Conservation (phyloP, 2,797 vertebrate genomes). For the Lophius americanus region DNA sequence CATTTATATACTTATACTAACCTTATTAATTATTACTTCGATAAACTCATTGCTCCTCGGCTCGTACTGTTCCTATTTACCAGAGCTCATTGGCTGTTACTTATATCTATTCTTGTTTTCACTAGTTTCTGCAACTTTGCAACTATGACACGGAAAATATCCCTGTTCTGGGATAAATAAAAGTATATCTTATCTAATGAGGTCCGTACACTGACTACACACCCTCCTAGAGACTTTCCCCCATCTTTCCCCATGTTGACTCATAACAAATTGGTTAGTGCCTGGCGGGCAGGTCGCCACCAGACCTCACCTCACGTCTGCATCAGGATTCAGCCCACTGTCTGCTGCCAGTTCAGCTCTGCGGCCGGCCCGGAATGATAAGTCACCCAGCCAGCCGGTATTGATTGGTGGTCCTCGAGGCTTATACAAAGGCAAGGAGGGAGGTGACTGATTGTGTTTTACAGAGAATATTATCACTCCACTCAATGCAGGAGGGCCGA, state of each 20-base stretch:
- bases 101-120: too few relatives aligned
- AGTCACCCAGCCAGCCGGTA: conserved; percentile 82
- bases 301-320: conserved; percentile 56
- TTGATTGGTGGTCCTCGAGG: conserved; percentile 82
- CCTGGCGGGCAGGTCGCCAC: conserved; percentile 36
- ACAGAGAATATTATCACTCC: conserved; percentile 87
- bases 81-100: too few relatives aligned
- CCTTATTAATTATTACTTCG: too few relatives aligned
- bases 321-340: conserved; percentile 73
- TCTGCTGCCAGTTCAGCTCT: conserved; percentile 59
- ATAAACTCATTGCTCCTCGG: too few relatives aligned
- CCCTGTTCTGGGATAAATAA: too few relatives aligned
- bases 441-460: conserved; percentile 86
- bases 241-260: conserved; percentile 19
- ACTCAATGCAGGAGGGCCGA: conserved; percentile 69
- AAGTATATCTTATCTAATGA: too few relatives aligned
- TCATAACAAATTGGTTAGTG: conserved; percentile 57
- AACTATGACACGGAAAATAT: too few relatives aligned
- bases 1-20: too few relatives aligned
- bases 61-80: too few relatives aligned
- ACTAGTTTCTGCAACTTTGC: too few relatives aligned
- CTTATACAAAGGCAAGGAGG: conserved; percentile 80
- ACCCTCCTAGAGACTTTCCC: too few relatives aligned
- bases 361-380: conserved; percentile 72
- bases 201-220: background rate